Conservation (phyloP, 2,888 invertebrate genomes). For the Acronicta leporina region DNA sequence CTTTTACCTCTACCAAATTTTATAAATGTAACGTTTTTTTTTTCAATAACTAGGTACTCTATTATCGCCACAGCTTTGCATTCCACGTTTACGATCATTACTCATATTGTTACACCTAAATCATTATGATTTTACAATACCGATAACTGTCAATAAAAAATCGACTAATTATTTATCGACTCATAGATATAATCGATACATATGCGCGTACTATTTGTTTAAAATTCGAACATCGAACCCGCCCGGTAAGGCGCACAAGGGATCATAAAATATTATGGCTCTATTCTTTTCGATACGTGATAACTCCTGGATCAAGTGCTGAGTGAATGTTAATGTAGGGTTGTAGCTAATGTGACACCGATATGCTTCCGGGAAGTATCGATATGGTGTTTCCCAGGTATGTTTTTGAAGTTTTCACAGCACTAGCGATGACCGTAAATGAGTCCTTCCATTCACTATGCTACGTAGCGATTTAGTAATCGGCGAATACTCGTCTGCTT, state of each 20-base stretch:
- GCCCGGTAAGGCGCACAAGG: conserved; percentile 87
- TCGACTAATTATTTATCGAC: conserved; percentile 61
- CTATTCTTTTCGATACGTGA: conserved; percentile 89
- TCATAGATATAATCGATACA: conserved; percentile 64
- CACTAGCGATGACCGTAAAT: conserved; percentile 18
- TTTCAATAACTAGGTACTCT: no score
- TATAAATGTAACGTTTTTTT: no score
- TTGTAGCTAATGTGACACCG: conserved; percentile 77
- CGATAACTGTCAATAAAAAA: conserved; percentile 44
- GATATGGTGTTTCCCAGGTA: conserved; percentile 70
- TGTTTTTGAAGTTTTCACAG: conserved; percentile 48
- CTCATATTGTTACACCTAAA: conserved; percentile 11
- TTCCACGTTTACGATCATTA: conserved; percentile 15
- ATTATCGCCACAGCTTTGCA: neutral
- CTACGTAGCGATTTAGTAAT: neutral
- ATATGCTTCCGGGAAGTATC: conserved; percentile 84
- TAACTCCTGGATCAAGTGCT: conserved; percentile 84
- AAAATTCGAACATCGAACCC: conserved; percentile 83
- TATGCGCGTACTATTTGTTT: conserved; percentile 75
- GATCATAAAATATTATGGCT: conserved; percentile 88
- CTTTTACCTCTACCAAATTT: no score
- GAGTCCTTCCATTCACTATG: conserved; percentile 1
- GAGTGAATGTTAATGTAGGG: conserved; percentile 86
- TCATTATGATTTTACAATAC: conserved; percentile 38
- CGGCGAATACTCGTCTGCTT: no score